A percentile compares a stretch with the other conserved stretches of the same genome.
phyloP scores from a whole-genome alignment of 2,113 vertebrate species.

The Pseudorectes ferrugineus region DNA sequence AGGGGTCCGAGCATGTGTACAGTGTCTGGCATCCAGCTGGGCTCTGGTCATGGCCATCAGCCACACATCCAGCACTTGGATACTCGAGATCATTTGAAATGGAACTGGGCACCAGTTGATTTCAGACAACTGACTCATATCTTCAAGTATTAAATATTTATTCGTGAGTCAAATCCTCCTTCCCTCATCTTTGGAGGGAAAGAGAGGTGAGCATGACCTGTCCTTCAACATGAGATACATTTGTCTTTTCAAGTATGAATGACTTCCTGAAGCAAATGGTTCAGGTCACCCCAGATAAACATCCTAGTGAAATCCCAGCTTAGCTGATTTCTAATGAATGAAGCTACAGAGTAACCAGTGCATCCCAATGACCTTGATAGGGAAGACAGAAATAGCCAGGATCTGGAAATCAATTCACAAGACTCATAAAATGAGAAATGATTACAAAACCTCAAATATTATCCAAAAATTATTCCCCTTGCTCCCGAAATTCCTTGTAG shows the following conservation, averaged over 20 bases:
- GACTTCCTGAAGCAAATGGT: background rate
- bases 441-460: background rate
- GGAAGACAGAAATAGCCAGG: background rate
- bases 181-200: background rate
- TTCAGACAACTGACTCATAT: background rate
- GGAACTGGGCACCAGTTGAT: background rate
- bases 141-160: background rate
- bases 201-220: background rate
- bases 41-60: background rate
- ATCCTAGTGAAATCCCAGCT: background rate
- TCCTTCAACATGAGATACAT: background rate
- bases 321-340: background rate
- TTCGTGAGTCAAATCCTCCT: background rate
- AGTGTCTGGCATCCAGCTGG: background rate
- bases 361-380: background rate
- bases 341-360: background rate
- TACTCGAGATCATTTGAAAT: background rate
- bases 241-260: background rate
- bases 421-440: background rate
- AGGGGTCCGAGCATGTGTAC: background rate
- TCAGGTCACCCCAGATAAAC: background rate
- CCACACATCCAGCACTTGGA: background rate
- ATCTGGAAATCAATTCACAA: background rate
- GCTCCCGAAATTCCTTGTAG: background rate
- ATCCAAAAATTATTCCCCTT: background rate